Evolutionary conservation across 1,140 invertebrate species (phyloP).

Genomic region (Diprion similis): DNA sequence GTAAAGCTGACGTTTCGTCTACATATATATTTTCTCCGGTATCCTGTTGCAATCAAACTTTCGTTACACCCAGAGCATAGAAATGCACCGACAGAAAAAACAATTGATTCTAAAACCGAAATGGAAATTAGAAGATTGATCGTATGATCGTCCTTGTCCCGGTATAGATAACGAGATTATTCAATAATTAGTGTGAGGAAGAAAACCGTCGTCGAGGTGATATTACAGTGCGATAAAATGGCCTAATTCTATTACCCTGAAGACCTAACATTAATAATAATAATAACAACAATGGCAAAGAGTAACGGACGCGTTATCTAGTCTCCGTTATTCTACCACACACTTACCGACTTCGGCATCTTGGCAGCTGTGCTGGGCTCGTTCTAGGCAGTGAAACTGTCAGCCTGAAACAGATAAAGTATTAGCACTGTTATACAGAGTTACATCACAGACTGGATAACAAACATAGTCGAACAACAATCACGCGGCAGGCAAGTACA

Average conservation of each 20-base stretch:
- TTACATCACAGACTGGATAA: too few relatives aligned
- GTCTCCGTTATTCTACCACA: constrained; percentile 4
- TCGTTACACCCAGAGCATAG: too few relatives aligned
- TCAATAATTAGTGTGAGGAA: constrained; percentile 27
- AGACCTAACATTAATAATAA: not conserved
- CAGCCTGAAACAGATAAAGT: constrained; percentile 48
- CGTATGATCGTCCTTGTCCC: constrained; percentile 8
- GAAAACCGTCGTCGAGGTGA: constrained; percentile 18
- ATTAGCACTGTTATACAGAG: too few relatives aligned
- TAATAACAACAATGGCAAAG: not conserved
- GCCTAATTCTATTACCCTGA: too few relatives aligned
- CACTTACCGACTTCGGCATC: constrained; percentile 56
- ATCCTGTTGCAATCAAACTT: too few relatives aligned
- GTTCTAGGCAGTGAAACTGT: constrained; percentile 42
- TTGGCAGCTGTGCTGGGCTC: constrained; percentile 42
- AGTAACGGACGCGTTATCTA: constrained; percentile 6
- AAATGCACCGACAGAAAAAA: constrained; percentile 4
- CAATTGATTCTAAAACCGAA: constrained; percentile 15
- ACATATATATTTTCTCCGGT: too few relatives aligned
- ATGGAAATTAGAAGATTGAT: constrained; percentile 2
- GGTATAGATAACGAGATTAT: not conserved
- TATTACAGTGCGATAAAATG: constrained; percentile 23
- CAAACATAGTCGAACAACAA: too few relatives aligned
- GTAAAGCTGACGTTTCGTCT: too few relatives aligned
- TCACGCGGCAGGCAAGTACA: too few relatives aligned